These are phyloP conservation scores for Salvator merianae DNA, from an alignment of 2,113 vertebrate species.

Conservation along the genomic window DNA sequence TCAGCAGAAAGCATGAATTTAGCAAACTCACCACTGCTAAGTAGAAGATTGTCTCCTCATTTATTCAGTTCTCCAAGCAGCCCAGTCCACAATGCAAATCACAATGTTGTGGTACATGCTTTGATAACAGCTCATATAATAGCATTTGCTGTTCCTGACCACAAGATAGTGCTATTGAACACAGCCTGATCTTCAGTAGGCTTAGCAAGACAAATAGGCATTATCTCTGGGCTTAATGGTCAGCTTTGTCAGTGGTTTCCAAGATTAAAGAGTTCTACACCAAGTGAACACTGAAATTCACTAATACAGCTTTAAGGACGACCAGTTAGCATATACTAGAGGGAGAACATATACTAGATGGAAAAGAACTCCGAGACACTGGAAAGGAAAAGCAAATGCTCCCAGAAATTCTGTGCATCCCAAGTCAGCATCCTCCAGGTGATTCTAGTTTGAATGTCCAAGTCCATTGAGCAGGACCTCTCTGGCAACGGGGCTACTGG, in stretches of 20 bases:
- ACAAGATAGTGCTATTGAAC: background rate
- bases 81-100: background rate
- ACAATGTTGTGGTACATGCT: too few species aligned
- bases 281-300: background rate
- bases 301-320: background rate
- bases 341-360: background rate
- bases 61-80: background rate
- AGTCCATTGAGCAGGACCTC: conserved; percentile 53
- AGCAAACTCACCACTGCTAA: too few species aligned
- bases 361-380: background rate
- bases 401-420: background rate
- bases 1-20: too few species aligned
- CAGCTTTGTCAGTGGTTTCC: background rate
- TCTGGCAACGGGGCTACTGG: conserved; percentile 73
- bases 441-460: fast-evolving
- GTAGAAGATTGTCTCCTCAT: too few species aligned
- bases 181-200: background rate
- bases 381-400: background rate
- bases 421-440: background rate
- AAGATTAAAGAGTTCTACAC: too few species aligned
- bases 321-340: background rate
- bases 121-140: background rate
- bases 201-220: background rate
- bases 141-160: background rate
- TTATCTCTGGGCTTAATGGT: background rate